Evolutionary conservation across 2,113 vertebrate genomes (phyloP), one percentile per base, ranked within the genome.

Genomic region (Ailurus styani): DNA sequence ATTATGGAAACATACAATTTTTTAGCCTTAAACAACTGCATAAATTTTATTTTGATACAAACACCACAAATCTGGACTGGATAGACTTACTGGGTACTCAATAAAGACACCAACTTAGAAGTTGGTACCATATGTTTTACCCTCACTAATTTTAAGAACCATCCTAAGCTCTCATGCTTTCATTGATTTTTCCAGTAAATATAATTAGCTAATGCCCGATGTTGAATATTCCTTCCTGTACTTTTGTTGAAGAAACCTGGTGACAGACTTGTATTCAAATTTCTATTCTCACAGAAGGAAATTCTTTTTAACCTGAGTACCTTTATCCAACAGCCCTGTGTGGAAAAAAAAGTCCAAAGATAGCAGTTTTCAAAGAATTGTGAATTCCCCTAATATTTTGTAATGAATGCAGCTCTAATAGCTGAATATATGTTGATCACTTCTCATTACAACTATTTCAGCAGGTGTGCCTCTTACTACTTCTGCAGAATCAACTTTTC

Each of bases 371-470:
- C 50, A 92, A 88, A 94, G 37, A 95, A 84, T 70, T 95, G 27
- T 87, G 81, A 86, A 87, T 90, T 88, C 94, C 55, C 72, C 8
- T 93, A 85, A 62, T 93, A 89, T 6, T 94, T 93, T 66, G 40
- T 62, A 82, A 60, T 93, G 34, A 54, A 55, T 86, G 31, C 14
- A 93, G 10, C 34, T 91, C 34, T 91, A 86, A 68, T 73, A 96
- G 55, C 11, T 93, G 60, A 91, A 93, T 25, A 88, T 14, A 79
- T 89, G 64, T 86, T 40, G 50, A 88, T 96, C 75, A 82, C 34
- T 57, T 96, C 7, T 62, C 57, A 94, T 95, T 96, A 47, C 2
- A 62, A 97, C 93, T 87, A 55, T 98, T 90, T 96, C 85, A 97
- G 52, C 89, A 98, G 75, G 72, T 96, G 40, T 89, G 77, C 94